phyloP scores from a whole-genome alignment of 1,140 invertebrate species.

The Drosophila santomea region DNA sequence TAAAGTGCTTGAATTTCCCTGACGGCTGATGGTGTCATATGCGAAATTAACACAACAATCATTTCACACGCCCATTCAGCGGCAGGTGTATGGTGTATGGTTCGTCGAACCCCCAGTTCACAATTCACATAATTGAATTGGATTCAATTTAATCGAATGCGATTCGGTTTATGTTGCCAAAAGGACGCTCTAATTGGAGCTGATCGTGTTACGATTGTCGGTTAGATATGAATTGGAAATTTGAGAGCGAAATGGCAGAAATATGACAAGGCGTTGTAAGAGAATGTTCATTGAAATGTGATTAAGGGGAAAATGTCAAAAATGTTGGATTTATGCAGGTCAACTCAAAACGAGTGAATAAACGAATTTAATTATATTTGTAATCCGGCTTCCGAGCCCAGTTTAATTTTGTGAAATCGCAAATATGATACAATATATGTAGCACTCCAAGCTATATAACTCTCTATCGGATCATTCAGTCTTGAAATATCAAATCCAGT shows the following conservation, averaged over 20 bases:
- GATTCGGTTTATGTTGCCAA: constrained; percentile 23
- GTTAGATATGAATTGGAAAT: constrained; percentile 23
- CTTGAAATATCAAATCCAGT: too few species aligned
- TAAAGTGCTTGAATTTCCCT: constrained; percentile 49
- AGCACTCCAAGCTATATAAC: neutral
- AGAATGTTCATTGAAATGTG: neutral
- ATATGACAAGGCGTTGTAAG: neutral
- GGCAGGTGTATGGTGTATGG: constrained; percentile 10
- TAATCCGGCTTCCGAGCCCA: too few species aligned
- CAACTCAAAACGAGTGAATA: neutral
- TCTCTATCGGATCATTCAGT: neutral
- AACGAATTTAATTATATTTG: neutral
- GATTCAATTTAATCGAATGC: constrained; percentile 45
- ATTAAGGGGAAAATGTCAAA: neutral
- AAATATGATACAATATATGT: too few species aligned
- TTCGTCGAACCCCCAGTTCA: neutral
- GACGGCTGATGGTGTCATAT: constrained; percentile 33
- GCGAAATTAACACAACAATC: constrained; percentile 57
- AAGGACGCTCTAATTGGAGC: constrained; percentile 29
- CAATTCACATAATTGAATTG: constrained; percentile 35
- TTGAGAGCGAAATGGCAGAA: constrained; percentile 4
- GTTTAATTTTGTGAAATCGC: neutral
- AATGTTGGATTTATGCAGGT: neutral
- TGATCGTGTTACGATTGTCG: constrained; percentile 37
- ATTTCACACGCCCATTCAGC: constrained; percentile 44